Percentiles rank a stretch among this genome's conserved stretches.
These are phyloP conservation scores for Drosophila mercatorum DNA, from an alignment of 2,888 invertebrate genomes.

Conservation along the genomic window DNA sequence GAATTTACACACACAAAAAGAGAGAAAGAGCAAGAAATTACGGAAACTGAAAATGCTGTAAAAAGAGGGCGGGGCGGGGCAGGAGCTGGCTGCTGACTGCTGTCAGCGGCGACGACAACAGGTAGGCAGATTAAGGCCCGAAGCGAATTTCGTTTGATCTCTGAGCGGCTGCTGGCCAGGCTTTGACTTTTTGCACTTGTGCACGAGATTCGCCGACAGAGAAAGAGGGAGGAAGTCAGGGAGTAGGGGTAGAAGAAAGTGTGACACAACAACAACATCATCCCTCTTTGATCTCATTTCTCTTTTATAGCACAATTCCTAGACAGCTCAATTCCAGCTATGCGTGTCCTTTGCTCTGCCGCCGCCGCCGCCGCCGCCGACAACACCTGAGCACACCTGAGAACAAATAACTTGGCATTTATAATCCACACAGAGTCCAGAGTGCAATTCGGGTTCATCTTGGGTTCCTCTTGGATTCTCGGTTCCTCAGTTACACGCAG, in stretches of 20 bases:
- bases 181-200: slow-evolving; percentile 75
- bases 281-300: slow-evolving; percentile 58
- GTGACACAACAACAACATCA: slow-evolving; percentile 51
- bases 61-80: slow-evolving; percentile 20
- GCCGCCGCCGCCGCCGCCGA: slow-evolving; percentile 71
- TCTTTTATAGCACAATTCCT: slow-evolving; percentile 5
- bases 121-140: slow-evolving; percentile 68
- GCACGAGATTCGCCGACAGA: slow-evolving; percentile 20
- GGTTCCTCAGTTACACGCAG: slow-evolving; percentile 54
- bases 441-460: slow-evolving; percentile 6
- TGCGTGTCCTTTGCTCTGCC: slow-evolving; percentile 48
- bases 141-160: slow-evolving; percentile 68
- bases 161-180: slow-evolving; percentile 7
- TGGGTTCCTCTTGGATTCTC: not conserved
- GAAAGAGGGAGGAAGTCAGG: slow-evolving; percentile 1
- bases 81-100: not conserved
- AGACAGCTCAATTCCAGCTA: slow-evolving; percentile 33
- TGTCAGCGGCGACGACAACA: slow-evolving; percentile 38
- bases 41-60: slow-evolving; percentile 76
- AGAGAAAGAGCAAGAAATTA: slow-evolving; percentile 47
- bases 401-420: slow-evolving; percentile 26
- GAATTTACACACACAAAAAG: slow-evolving; percentile 53
- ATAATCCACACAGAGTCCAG: slow-evolving; percentile 34
- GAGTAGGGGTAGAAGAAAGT: slow-evolving; percentile 41
- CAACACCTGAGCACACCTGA: slow-evolving; percentile 63